Evolutionary conservation across 2,888 invertebrate genomes (phyloP), one percentile per base, ranked within the genome.

Genomic region (Notocelia uddmanniana): DNA sequence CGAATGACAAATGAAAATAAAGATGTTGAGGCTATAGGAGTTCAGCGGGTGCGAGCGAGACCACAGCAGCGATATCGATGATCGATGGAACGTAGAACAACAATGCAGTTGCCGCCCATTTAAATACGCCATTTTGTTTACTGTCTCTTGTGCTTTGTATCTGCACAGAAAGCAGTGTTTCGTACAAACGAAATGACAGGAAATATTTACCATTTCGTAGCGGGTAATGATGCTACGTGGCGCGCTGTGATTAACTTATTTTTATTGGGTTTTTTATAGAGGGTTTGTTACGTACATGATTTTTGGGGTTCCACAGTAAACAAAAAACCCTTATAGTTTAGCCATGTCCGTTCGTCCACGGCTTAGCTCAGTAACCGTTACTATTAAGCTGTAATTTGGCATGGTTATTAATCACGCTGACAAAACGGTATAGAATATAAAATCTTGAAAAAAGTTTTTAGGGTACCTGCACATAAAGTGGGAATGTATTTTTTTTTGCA

Each of bases 91-190:
- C 72, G 72, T 71, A 55, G 71, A 34, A 62, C 68, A 57, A 90
- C 90, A 90, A 91, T 90, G 89, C 89, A 88, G 92, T 91, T 86
- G 86, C 89, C 93, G 93, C 93, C 93, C 93, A 92, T 93, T 93
- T 93, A 93, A 93, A 92, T 92, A 91, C 93, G 93, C 93, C 93
- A 93, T 93, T 92, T 93, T 93, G 93, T 93, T 88, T 88, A 91
- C 89, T 88, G 90, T 91, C 92, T 91, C 90, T 83, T 81, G 81
- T 81, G 86, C 88, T 87, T 91, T 89, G 87, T 87, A 82, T 91
- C 88, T 88, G 86, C 45, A 13, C 87, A 88, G 87, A 87, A 91
- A 90, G 90, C 89, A 86, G 83, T 90, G 90, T 91, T 91, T 89
- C 89, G 85, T 83, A 86, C 86, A 87, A 89, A 91, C 84, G 85